Conservation (phyloP, 1,140 invertebrate species). For the Megathymus violae region DNA sequence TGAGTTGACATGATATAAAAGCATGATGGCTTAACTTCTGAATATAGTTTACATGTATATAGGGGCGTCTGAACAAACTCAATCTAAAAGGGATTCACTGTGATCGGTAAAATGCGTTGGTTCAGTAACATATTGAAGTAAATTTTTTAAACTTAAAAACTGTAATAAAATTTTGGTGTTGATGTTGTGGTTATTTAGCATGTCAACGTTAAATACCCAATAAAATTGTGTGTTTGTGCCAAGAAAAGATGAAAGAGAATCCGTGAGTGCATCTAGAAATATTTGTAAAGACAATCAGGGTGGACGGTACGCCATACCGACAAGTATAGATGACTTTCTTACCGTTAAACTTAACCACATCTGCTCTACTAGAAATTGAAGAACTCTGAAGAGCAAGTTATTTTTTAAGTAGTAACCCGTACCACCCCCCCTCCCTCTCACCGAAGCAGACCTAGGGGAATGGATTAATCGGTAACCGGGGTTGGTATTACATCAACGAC, state of each 20-base stretch:
- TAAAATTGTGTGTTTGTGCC: slow-evolving; percentile 2
- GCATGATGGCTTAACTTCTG: background rate
- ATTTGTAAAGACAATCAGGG: background rate
- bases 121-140: slow-evolving; percentile 7
- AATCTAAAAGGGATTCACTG: slow-evolving; percentile 22
- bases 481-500: background rate
- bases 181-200: background rate
- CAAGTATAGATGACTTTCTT: background rate
- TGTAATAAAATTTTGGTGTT: background rate
- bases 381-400: too few relatives aligned
- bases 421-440: slow-evolving; percentile 3
- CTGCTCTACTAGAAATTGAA: too few relatives aligned
- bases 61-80: slow-evolving; percentile 4
- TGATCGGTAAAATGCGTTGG: slow-evolving; percentile 30
- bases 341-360: background rate
- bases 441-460: too few relatives aligned
- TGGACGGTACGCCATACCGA: background rate
- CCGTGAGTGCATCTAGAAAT: background rate
- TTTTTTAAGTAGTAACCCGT: background rate
- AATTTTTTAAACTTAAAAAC: background rate
- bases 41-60: background rate
- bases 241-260: background rate
- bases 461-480: background rate
- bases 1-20: background rate
- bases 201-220: slow-evolving; percentile 7